Percentiles rank a stretch among this genome's conserved stretches.
Conservation (phyloP, 2,888 invertebrate genomes). For the Clunio marinus region DNA sequence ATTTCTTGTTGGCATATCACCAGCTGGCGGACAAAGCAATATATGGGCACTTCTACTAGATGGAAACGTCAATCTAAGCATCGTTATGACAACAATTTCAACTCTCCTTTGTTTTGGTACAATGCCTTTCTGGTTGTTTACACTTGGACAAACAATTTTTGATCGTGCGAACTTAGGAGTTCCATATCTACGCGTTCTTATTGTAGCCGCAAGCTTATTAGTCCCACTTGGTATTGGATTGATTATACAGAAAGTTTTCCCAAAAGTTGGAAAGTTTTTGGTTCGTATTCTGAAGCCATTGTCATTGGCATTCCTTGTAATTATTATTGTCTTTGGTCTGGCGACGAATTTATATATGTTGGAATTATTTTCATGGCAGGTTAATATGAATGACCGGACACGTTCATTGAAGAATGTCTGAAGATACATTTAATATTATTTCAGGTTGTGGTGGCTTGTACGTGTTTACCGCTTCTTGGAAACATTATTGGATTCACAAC, state of each 20-base stretch:
- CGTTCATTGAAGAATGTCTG: conserved; percentile 2
- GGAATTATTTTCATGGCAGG: conserved; percentile 73
- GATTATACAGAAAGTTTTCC: conserved; percentile 58
- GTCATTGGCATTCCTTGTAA: conserved; percentile 67
- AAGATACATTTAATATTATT: conserved; percentile 42
- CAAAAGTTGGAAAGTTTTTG: conserved; percentile 63
- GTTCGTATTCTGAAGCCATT: conserved; percentile 76
- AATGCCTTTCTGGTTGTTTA: conserved; percentile 84
- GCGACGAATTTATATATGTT: conserved; percentile 81
- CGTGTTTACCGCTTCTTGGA: conserved; percentile 73
- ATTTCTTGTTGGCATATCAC: conserved; percentile 79
- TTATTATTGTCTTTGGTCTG: conserved; percentile 76
- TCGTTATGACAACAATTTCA: conserved; percentile 84
- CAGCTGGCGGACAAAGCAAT: conserved; percentile 88
- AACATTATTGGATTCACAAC: conserved; percentile 62
- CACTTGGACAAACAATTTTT: conserved; percentile 70
- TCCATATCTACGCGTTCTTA: conserved; percentile 69
- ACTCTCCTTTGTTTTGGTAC: conserved; percentile 54
- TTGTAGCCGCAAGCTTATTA: conserved; percentile 66
- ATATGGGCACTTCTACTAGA: conserved; percentile 86
- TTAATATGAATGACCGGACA: conserved; percentile 45
- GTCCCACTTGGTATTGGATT: conserved; percentile 65
- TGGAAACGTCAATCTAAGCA: conserved; percentile 84
- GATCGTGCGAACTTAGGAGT: conserved; percentile 62
- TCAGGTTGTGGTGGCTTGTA: conserved; percentile 70